Percentiles rank a stretch among this genome's conserved stretches.
phyloP scores from a whole-genome alignment of 2,113 vertebrate genomes.

The Chaetops frenatus region DNA sequence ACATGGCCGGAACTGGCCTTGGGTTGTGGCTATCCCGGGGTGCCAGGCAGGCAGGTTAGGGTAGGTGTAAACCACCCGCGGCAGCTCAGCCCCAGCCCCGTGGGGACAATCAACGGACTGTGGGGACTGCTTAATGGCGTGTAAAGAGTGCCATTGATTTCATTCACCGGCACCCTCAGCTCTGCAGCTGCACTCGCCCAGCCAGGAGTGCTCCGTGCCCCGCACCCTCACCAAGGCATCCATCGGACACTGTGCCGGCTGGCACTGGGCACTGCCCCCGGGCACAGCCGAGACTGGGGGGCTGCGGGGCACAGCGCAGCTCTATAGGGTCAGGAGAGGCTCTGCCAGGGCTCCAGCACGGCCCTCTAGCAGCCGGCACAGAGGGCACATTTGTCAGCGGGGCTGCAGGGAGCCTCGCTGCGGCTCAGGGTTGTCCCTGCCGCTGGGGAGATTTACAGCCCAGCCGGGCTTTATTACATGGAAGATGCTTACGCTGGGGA shows the following conservation, averaged over 20 bases:
- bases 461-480: constrained; percentile 39
- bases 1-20: not conserved
- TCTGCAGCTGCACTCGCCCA: not conserved
- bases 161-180: not conserved
- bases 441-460: constrained; percentile 55
- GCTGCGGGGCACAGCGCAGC: fast-evolving
- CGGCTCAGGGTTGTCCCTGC: constrained; percentile 10
- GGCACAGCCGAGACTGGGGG: fast-evolving
- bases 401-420: constrained; percentile 37
- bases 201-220: fast-evolving
- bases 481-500: constrained; percentile 63
- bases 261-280: fast-evolving
- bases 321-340: fast-evolving
- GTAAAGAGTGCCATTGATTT: not conserved
- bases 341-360: fast-evolving
- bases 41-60: too few relatives aligned
- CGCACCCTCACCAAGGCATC: fast-evolving
- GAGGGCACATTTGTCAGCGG: not conserved
- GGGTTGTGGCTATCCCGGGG: fast-evolving
- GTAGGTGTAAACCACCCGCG: not conserved
- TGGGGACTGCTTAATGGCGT: not conserved
- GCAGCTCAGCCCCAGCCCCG: not conserved
- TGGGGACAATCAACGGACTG: not conserved
- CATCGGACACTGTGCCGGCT: fast-evolving
- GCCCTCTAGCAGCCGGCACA: not conserved